phyloP scores from a whole-genome alignment of 2,888 invertebrate species.

The Reticulitermes lucifugus region DNA sequence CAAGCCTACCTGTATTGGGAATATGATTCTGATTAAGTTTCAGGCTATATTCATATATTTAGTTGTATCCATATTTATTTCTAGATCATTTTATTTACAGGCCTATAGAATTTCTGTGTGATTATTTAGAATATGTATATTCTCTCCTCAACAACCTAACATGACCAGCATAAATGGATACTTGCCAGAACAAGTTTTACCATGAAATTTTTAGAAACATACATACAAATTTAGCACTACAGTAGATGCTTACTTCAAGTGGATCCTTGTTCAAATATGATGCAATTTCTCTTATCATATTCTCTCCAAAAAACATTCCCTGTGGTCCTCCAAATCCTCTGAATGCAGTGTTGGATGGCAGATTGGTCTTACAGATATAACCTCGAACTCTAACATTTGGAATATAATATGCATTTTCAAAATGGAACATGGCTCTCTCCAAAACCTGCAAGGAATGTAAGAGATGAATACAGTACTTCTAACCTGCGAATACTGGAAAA shows the following conservation, averaged over 20 bases:
- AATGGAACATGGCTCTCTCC: conserved; percentile 86
- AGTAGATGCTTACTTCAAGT: conserved; percentile 68
- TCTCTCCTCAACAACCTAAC: no score
- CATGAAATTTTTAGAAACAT: background rate
- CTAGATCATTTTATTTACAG: no score
- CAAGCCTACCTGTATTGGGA: no score
- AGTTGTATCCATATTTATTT: no score
- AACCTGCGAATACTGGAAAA: background rate
- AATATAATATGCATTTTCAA: conserved; percentile 86
- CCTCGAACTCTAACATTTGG: conserved; percentile 79
- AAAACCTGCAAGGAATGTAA: conserved; percentile 71
- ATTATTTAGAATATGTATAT: no score
- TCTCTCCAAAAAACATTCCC: conserved; percentile 88
- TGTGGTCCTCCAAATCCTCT: conserved; percentile 94
- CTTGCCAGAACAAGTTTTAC: background rate
- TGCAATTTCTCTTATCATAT: conserved; percentile 82
- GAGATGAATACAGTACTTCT: background rate
- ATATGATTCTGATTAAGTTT: no score
- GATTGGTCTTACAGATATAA: conserved; percentile 86
- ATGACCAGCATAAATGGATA: no score
- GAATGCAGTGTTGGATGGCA: conserved; percentile 94
- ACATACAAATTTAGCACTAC: background rate
- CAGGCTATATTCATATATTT: no score
- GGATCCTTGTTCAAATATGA: conserved; percentile 73
- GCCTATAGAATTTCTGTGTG: no score